Evolutionary conservation across 2,113 vertebrate species (phyloP), one percentile per base, ranked within the genome.

Genomic region (Dolichotis patagonum): DNA sequence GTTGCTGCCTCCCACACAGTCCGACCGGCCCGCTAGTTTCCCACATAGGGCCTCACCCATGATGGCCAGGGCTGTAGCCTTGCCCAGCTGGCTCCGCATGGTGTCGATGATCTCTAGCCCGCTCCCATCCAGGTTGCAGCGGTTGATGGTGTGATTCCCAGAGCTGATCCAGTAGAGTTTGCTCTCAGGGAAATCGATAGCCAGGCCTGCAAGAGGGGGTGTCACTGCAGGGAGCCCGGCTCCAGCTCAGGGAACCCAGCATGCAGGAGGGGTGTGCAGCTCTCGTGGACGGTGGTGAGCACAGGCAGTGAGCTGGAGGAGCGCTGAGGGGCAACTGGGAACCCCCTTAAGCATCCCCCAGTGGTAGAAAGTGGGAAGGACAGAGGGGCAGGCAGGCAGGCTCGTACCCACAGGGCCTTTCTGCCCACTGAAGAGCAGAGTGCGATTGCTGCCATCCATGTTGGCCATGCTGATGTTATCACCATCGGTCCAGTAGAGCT

Each of bases 81-180:
- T 99, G 98, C 98, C 99, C 94, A 99, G 98, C 97, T 99, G 99
- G 95, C 98, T 97, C 97, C 99, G 99, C 94, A 99, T 97, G 0
- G 98, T 83, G 17, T 99, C 99, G 0, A 99, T 97, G 90, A 99
- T 95, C 97, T 99, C 99, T 65, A 99, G 98, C 26, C 97, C 98
- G 0, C 98, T 99, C 85, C 99, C 99, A 0, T 99, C 99, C 97
- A 99, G 96, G 97, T 99, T 98, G 96, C 99, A 99, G 78, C 98
- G 98, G 96, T 98, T 99, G 97, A 99, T 99, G 91, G 99, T 99
- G 98, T 99, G 98, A 0, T 99, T 99, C 80, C 99, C 99, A 14
- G 99, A 99, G 98, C 99, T 99, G 98, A 99, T 99, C 99, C 99
- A 99, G 98, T 99, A 99, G 16, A 99, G 98, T 69, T 99, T 99